Base-by-base conservation (phyloP, 2,888 invertebrate species). In the Leptopilina syphax region DNA sequence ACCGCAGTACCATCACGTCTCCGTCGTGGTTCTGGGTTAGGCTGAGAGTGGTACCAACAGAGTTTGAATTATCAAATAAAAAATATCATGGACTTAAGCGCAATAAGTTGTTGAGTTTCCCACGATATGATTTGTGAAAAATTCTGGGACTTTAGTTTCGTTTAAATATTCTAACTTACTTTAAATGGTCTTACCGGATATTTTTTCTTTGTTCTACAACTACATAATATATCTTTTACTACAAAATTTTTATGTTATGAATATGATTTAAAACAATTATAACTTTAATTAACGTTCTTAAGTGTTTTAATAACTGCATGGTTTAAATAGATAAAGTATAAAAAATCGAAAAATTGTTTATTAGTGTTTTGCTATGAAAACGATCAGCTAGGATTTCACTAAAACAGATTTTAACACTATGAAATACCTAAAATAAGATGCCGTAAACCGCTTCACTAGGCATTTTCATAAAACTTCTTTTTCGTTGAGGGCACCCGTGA, bases 91-190 rank as follows among this genome's bases (percentile, higher is more conserved):
- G 9, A 24, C 10, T n/a, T 65, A 65, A 65, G 65, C 65, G 65
- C 65, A n/a, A 65, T 65, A 13, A 65, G 65, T 9, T 65, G 65
- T 13, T 65, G 65, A 65, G 10, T 65, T 65, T 27, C 27, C 1
- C 65, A 65, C 65, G 65, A 13, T 65, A n/a, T 65, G 65, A 65
- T 65, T 65, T 65, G 65, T 65, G 34, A 10, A 65, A n/a, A 65
- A 65, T 65, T 65, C 65, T 65, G 4, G 27, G 18, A 65, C n/a
- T 65, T 65, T 65, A 13, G 18, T 13, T 13, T 65, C n/a, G n/a
- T 65, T 65, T 65, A 65, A 65, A 65, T 65, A 65, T 65, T 65
- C 34, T n/a, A 24, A 13, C 34, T 24, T 3, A 24, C 9, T 65
- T n/a, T n/a, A 27, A 65, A 27, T 27, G 34, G 54, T 54, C 1